Evolutionary conservation across 2,888 invertebrate genomes (phyloP), one percentile per base, ranked within the genome.

Genomic region (Cephus spinipes): DNA sequence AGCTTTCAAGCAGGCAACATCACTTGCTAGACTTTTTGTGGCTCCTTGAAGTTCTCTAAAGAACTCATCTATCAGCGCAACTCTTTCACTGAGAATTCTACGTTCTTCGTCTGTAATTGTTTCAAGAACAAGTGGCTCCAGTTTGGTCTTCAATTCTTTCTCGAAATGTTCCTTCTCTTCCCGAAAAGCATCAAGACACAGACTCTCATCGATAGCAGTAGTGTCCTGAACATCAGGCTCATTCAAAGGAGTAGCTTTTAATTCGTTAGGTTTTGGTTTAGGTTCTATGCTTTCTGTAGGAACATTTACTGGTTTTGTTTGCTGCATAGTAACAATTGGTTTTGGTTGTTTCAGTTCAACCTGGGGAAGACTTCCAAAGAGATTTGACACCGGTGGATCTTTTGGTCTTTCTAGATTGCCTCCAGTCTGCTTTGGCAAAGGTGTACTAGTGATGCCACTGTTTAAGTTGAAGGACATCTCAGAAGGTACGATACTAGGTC

Each of bases 11-110:
- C 90, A 91, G 36, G 92, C 92, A 40, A 96, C 93, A 86, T 96
- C 96, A 69, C 93, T 92, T 71, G 93, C 93, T 83, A 95, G 93
- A 68, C 93, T 92, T 78, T 92, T 90, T 6, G 94, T 94, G 6
- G 94, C 94, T 81, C 95, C 94, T 31, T 92, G 92, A 40, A 96
- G 93, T 79, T 95, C 95, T 71, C 93, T 92, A 36, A 94, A 92
- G 87, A 96, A 95, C 75, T 93, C 93, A 81, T 94, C 93, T 69
- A 95, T 91, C 69, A 92, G 91, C 23, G 93, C 92, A 23, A 94
- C 91, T 69, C 92, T 92, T 79, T 92, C 92, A 4, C 93, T 92
- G 82, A 94, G 92, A 31, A 89, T 88, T 35, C 92, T 91, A 79
- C 94, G 93, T 81, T 95, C 94, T 12, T 93, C 92, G 9, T 94